Evolutionary conservation across 2,113 vertebrate species (phyloP).

Genomic region (Microcebus tavaratra): DNA sequence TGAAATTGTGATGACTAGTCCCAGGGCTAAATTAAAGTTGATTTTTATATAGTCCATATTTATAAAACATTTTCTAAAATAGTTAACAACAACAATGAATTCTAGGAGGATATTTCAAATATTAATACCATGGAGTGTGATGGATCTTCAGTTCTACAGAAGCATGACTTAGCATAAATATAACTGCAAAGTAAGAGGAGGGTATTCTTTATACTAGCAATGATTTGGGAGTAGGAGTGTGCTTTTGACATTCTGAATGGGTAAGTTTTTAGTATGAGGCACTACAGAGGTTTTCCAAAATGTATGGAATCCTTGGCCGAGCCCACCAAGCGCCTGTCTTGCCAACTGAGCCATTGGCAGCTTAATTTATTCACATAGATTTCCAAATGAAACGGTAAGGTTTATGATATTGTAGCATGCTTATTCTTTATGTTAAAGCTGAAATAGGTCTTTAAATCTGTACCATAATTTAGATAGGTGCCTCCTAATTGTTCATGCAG

Average conservation of each 20-base stretch:
- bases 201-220: background rate
- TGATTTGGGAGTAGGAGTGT: background rate
- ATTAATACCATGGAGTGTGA: background rate
- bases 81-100: conserved; percentile 1
- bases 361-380: background rate
- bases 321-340: background rate
- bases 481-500: background rate
- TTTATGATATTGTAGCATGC: background rate
- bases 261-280: background rate
- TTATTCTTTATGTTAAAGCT: conserved; percentile 18
- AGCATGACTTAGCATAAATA: conserved; percentile 28
- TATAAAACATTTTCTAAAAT: conserved; percentile 23
- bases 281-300: background rate
- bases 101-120: conserved; percentile 41
- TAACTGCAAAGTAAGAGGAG: background rate
- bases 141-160: background rate
- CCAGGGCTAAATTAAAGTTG: background rate
- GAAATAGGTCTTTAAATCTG: background rate
- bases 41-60: conserved; percentile 34
- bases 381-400: background rate
- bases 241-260: background rate
- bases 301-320: background rate
- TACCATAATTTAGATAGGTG: background rate
- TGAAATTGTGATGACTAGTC: background rate
- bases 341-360: background rate